Percentiles rank a stretch among this genome's conserved stretches.
phyloP scores from a whole-genome alignment of 2,797 vertebrate genomes.

The Pantherophis alleghaniensis region DNA sequence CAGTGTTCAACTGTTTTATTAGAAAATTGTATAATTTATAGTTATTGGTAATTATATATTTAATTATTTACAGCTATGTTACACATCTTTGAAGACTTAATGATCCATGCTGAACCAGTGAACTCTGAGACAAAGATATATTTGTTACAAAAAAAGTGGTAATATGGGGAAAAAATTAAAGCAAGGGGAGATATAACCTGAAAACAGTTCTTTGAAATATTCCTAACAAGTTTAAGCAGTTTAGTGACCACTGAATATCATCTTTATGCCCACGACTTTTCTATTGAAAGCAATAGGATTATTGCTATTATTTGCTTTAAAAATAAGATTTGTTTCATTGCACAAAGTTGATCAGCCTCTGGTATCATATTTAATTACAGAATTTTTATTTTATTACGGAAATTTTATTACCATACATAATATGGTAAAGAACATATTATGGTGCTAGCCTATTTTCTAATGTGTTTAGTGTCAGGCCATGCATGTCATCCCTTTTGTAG shows the following conservation, averaged over 20 bases:
- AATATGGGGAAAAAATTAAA: not conserved
- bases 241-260: not conserved
- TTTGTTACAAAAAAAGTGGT: conserved; percentile 11
- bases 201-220: conserved; percentile 5
- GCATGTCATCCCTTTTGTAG: not conserved
- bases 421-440: not conserved
- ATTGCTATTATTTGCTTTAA: not conserved
- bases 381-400: not conserved
- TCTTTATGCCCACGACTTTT: not conserved
- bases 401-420: not conserved
- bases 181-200: not conserved
- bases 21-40: not conserved
- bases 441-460: not conserved
- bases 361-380: not conserved
- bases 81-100: not conserved
- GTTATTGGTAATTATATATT: not conserved
- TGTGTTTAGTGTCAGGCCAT: not conserved
- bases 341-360: not conserved
- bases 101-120: not conserved
- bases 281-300: not conserved
- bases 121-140: not conserved
- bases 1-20: not conserved
- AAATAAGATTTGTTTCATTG: not conserved
- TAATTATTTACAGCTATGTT: not conserved
- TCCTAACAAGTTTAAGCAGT: not conserved